Conservation (phyloP, 2,888 invertebrate species). For the Agonopterix heracliana region DNA sequence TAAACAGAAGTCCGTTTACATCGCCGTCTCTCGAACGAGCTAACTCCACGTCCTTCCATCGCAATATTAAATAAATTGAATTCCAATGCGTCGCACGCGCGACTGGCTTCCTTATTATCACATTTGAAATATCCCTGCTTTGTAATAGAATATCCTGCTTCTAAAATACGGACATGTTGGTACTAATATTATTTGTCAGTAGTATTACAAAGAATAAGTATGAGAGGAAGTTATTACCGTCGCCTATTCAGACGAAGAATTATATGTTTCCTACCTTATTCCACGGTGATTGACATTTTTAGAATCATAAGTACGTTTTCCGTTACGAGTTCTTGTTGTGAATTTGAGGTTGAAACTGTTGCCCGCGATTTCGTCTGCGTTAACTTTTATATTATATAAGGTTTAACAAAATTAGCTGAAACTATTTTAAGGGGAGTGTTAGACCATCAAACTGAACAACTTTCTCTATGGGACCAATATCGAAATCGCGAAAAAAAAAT, state of each 20-base stretch:
- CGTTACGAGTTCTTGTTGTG: too few relatives aligned
- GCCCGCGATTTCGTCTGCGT: too few relatives aligned
- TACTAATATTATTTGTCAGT: slow-evolving; percentile 1
- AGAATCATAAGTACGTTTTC: too few relatives aligned
- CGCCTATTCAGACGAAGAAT: neutral
- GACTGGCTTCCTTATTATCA: slow-evolving; percentile 31
- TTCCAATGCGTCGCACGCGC: slow-evolving; percentile 34
- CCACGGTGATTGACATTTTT: neutral
- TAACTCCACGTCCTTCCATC: slow-evolving; percentile 23
- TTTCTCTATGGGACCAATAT: too few relatives aligned
- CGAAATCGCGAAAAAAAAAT: too few relatives aligned
- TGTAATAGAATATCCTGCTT: slow-evolving; percentile 11
- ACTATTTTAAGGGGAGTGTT: too few relatives aligned
- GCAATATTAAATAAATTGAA: slow-evolving; percentile 47
- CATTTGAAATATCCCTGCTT: slow-evolving; percentile 28
- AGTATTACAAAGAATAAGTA: neutral
- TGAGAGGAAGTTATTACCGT: neutral
- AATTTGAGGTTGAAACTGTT: too few relatives aligned
- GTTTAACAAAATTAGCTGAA: too few relatives aligned
- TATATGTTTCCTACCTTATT: neutral
- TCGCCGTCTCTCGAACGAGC: slow-evolving; percentile 1
- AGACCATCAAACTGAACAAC: too few relatives aligned
- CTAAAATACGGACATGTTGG: neutral
- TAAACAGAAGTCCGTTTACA: too few relatives aligned
- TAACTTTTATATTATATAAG: too few relatives aligned